Conservation (phyloP, 1,140 invertebrate species). For the Dendroctonus ponderosae region DNA sequence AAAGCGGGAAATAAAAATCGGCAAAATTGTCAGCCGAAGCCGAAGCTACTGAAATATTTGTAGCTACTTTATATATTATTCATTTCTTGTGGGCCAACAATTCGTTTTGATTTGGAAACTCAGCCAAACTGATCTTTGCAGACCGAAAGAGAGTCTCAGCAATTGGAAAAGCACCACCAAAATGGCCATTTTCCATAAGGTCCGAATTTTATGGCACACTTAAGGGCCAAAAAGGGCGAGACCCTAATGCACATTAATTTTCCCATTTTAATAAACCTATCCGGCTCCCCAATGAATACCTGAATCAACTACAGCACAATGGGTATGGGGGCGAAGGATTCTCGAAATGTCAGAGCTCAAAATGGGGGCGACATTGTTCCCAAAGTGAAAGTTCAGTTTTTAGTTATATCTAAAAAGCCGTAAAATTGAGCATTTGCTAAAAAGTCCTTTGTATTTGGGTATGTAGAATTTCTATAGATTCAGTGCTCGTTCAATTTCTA, state of each 20-base stretch:
- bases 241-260: constrained; percentile 31
- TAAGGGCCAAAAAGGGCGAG: constrained; percentile 12
- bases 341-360: constrained; percentile 6
- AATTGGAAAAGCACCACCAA: not conserved
- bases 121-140: too few relatives aligned
- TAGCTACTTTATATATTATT: too few relatives aligned
- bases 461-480: too few relatives aligned
- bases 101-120: too few relatives aligned
- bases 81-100: too few relatives aligned
- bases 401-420: not conserved
- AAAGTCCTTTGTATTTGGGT: too few relatives aligned
- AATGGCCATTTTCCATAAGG: constrained; percentile 18
- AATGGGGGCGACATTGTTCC: constrained; percentile 1
- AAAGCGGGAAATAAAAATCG: too few relatives aligned
- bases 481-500: too few relatives aligned
- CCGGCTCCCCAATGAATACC: constrained; percentile 21
- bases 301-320: constrained; percentile 1
- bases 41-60: too few relatives aligned
- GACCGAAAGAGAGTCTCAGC: too few relatives aligned
- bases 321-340: not conserved
- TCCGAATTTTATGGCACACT: constrained; percentile 26
- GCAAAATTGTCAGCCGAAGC: too few relatives aligned
- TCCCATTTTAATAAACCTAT: constrained; percentile 30
- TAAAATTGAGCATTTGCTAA: too few relatives aligned
- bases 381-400: not conserved